Percentiles rank a stretch among this genome's conserved stretches.
These are phyloP conservation scores for Catharus bicknelli DNA, from an alignment of 2,113 vertebrate species.

Conservation along the genomic window DNA sequence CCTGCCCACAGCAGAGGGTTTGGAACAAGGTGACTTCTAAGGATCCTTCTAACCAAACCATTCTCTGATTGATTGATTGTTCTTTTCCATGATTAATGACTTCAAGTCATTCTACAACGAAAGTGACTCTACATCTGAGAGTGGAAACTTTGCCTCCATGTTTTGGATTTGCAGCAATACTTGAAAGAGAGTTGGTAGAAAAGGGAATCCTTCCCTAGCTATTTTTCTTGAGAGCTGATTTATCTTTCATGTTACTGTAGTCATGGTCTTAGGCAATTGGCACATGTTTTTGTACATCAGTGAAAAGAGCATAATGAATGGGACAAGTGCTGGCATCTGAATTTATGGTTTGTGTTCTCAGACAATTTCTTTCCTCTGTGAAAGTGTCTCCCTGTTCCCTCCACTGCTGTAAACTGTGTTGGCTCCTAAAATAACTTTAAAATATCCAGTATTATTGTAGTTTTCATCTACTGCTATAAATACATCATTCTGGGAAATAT, in stretches of 20 bases:
- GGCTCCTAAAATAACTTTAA: slow-evolving; percentile 45
- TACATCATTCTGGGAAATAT: slow-evolving; percentile 27
- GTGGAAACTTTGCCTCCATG: background rate
- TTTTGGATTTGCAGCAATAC: background rate
- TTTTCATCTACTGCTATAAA: slow-evolving; percentile 45
- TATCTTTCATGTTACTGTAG: background rate
- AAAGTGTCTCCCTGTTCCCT: background rate
- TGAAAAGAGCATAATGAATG: background rate
- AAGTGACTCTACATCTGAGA: background rate
- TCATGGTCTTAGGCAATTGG: background rate
- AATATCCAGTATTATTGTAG: slow-evolving; percentile 2
- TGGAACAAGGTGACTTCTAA: background rate
- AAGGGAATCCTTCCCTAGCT: background rate
- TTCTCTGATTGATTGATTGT: background rate
- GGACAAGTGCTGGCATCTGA: background rate
- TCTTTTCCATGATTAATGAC: background rate
- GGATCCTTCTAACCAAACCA: background rate
- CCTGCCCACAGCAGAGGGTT: background rate
- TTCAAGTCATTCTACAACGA: background rate
- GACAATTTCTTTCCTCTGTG: background rate
- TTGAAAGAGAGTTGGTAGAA: background rate
- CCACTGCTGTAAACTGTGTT: background rate
- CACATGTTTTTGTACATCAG: background rate
- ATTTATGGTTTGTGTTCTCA: slow-evolving; percentile 25
- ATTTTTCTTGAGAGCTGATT: background rate